phyloP scores from a whole-genome alignment of 2,113 vertebrate genomes.

The Riparia riparia region DNA sequence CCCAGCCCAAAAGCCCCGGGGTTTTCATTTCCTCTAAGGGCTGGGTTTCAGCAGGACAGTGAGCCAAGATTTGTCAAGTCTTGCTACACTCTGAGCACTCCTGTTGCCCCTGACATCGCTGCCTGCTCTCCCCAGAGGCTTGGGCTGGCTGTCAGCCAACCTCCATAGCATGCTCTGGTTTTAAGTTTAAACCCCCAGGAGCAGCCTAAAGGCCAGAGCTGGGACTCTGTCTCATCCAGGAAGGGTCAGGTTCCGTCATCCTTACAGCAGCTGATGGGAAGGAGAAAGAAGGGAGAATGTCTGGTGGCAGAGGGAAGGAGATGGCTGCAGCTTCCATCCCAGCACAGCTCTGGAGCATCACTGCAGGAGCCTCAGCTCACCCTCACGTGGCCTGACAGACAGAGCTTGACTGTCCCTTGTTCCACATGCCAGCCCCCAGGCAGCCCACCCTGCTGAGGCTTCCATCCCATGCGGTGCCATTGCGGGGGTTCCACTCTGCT shows the following conservation, averaged over 20 bases:
- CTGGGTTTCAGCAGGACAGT: background rate
- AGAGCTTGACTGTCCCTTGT: background rate
- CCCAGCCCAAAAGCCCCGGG: background rate
- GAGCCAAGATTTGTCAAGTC: background rate
- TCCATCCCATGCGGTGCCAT: fast-evolving
- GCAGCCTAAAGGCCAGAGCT: background rate
- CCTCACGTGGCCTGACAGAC: background rate
- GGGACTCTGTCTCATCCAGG: fast-evolving
- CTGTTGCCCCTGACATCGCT: background rate
- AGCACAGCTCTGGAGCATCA: background rate
- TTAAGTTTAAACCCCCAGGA: background rate
- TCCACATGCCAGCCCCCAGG: fast-evolving
- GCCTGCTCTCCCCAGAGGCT: background rate
- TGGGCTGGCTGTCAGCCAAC: background rate
- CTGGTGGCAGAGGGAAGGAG: background rate
- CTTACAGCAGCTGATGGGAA: background rate
- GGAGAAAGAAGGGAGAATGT: background rate
- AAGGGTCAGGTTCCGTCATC: background rate
- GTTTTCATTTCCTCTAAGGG: constrained; percentile 12
- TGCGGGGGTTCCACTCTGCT: background rate
- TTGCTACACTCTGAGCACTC: fast-evolving
- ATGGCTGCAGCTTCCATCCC: background rate
- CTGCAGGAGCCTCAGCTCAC: background rate
- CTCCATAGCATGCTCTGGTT: fast-evolving
- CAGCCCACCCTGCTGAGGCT: background rate